Percentiles rank a stretch among this genome's conserved stretches.
Conservation (phyloP, 2,888 invertebrate species). For the Tricholauxania praeusta region DNA sequence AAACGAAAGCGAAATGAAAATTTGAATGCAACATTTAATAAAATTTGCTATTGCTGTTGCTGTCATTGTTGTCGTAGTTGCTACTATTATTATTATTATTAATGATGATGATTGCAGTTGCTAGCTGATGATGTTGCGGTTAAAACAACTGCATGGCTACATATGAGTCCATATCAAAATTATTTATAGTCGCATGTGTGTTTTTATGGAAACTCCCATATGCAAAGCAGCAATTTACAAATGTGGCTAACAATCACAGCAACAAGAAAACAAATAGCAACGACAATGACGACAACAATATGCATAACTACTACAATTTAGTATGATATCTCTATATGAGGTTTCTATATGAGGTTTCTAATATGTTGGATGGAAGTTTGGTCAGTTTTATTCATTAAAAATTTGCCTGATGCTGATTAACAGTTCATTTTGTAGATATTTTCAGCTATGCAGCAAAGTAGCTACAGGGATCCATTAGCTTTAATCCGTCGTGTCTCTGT, state of each 20-base stretch:
- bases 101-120: slow-evolving; percentile 1
- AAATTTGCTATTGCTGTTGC: not conserved
- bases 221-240: slow-evolving; percentile 23
- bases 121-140: slow-evolving; percentile 26
- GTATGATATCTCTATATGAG: not conserved
- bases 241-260: slow-evolving; percentile 18
- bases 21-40: slow-evolving; percentile 28
- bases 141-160: not conserved
- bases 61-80: slow-evolving; percentile 3
- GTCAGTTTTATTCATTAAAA: not conserved
- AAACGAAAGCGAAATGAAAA: slow-evolving; percentile 21
- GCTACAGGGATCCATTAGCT: too few relatives aligned
- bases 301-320: not conserved
- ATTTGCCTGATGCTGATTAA: not conserved
- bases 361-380: not conserved
- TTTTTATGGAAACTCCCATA: not conserved
- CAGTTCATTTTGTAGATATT: slow-evolving; percentile 3
- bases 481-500: too few relatives aligned
- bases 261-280: not conserved
- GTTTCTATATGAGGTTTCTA: slow-evolving; percentile 12
- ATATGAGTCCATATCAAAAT: too few relatives aligned
- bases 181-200: not conserved
- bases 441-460: not conserved
- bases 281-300: not conserved
- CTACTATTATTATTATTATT: not conserved